Evolutionary conservation across 2,113 vertebrate genomes (phyloP).

Genomic region (Bombycilla garrulus): DNA sequence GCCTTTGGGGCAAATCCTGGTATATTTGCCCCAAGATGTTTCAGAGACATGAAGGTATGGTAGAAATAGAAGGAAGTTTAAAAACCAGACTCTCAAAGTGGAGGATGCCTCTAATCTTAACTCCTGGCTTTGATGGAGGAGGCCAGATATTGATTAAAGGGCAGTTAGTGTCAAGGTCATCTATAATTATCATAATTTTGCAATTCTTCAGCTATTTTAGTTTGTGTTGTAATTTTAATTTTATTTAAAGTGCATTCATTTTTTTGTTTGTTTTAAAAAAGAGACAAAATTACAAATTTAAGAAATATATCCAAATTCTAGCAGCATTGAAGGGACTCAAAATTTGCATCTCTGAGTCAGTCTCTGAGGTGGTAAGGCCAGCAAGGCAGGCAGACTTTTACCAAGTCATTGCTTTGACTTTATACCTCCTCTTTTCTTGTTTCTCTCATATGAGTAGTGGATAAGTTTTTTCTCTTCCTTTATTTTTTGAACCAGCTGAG

Average conservation of each 20-base stretch:
- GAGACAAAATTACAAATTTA: neutral
- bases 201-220: constrained; percentile 11
- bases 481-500: neutral
- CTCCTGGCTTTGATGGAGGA: neutral
- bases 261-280: neutral
- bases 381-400: neutral
- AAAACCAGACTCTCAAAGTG: neutral
- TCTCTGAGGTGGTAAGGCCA: neutral
- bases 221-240: neutral
- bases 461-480: neutral
- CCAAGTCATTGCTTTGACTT: neutral
- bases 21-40: neutral
- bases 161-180: neutral
- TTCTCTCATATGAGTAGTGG: neutral
- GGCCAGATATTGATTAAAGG: constrained; percentile 10
- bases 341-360: neutral
- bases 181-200: constrained; percentile 16
- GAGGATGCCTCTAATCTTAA: neutral
- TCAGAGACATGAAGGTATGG: neutral
- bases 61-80: neutral
- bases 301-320: neutral
- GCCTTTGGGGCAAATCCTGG: neutral
- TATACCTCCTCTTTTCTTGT: neutral
- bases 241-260: neutral
- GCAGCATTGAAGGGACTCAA: neutral